Percentiles rank a stretch among this genome's conserved stretches.
Evolutionary conservation across 2,797 vertebrate species (phyloP).

Genomic region (Ispidina lecontei): DNA sequence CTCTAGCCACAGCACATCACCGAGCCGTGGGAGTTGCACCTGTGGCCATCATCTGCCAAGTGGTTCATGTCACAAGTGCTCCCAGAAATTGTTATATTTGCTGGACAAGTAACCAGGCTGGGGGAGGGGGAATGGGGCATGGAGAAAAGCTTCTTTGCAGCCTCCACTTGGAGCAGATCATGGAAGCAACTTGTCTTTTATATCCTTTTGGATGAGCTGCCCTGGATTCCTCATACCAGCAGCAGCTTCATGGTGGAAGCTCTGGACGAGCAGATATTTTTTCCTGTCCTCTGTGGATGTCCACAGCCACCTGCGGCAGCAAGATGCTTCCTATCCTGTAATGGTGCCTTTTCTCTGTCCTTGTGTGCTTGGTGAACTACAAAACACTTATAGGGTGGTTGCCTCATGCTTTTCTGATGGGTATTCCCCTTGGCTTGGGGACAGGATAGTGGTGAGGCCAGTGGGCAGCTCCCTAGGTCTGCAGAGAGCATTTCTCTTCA

Average conservation of each 20-base stretch:
- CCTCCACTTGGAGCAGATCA: background rate
- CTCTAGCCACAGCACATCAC: background rate
- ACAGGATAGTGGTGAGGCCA: background rate
- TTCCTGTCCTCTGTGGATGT: fast-evolving
- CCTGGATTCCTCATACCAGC: background rate
- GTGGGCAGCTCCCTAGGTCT: background rate
- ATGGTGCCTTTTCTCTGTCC: background rate
- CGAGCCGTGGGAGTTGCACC: background rate
- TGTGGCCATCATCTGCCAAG: background rate
- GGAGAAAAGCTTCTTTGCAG: background rate
- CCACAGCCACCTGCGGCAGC: background rate
- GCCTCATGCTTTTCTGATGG: background rate
- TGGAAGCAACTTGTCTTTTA: background rate
- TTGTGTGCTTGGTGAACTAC: background rate
- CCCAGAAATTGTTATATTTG: background rate
- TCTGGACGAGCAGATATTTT: background rate
- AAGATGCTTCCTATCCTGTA: background rate
- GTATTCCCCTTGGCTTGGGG: background rate
- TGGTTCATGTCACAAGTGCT: fast-evolving
- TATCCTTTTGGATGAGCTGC: background rate
- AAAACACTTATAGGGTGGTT: background rate
- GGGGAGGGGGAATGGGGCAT: background rate
- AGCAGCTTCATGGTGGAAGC: background rate
- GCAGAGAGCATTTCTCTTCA: background rate
- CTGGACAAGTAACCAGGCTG: background rate